Percentiles rank a stretch among this genome's conserved stretches.
phyloP scores from a whole-genome alignment of 2,113 vertebrate species.

The Mellivora capensis region DNA sequence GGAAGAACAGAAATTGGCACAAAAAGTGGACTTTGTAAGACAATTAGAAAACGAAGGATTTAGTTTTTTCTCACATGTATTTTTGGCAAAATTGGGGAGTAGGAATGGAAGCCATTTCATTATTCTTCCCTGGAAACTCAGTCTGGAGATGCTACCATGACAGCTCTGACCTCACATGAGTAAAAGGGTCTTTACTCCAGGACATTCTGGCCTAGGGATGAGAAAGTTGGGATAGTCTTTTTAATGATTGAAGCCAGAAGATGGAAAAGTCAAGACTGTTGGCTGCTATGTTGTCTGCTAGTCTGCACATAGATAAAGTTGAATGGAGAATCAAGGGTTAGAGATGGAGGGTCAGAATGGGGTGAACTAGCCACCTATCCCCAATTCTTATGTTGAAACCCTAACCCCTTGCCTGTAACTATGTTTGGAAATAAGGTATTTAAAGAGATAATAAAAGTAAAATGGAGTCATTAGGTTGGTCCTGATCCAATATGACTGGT shows the following conservation, averaged over 20 bases:
- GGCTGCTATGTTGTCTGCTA: background rate
- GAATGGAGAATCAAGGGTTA: background rate
- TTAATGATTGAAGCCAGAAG: background rate
- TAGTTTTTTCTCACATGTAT: background rate
- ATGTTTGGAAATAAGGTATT: background rate
- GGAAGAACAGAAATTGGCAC: background rate
- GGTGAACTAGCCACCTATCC: background rate
- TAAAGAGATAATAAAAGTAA: background rate
- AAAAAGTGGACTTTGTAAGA: constrained; percentile 9
- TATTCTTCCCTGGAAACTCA: background rate
- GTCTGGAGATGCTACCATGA: background rate
- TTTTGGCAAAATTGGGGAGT: background rate
- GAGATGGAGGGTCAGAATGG: background rate
- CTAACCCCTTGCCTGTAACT: background rate
- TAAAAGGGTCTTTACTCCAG: background rate
- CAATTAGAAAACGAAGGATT: constrained; percentile 10
- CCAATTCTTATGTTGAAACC: background rate
- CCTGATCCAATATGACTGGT: background rate
- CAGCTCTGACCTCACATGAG: background rate
- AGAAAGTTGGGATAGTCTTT: background rate
- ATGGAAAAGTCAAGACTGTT: too few relatives aligned
- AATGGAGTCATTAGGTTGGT: background rate
- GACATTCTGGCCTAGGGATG: background rate
- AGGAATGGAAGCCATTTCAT: background rate
- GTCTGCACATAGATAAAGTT: background rate